A percentile compares a stretch with the other conserved stretches of the same genome.
Conservation (phyloP, 2,888 invertebrate species). For the Drosophila pullipes region DNA sequence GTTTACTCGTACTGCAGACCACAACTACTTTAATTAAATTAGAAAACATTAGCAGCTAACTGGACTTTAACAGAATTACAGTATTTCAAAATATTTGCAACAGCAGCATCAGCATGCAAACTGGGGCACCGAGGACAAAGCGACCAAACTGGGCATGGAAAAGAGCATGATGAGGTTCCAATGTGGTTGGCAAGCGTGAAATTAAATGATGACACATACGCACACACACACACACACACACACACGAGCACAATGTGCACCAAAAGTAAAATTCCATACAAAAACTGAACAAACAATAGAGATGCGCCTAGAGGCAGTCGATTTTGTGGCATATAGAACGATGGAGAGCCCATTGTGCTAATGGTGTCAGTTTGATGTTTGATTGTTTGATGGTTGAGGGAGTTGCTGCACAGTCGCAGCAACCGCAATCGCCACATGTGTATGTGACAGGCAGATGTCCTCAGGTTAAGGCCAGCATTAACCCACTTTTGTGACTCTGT, state of each 20-base stretch:
- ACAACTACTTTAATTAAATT: constrained; percentile 58
- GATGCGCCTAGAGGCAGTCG: not conserved
- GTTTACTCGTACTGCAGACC: constrained; percentile 31
- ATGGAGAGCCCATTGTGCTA: constrained; percentile 27
- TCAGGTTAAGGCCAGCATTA: constrained; percentile 8
- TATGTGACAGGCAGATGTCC: constrained; percentile 29
- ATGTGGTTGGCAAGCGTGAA: constrained; percentile 57
- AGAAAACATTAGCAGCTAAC: constrained; percentile 64
- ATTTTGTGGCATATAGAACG: not conserved
- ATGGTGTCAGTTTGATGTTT: constrained; percentile 7
- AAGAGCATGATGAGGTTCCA: not conserved
- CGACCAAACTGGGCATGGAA: not conserved
- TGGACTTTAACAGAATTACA: constrained; percentile 60
- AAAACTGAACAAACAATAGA: constrained; percentile 6
- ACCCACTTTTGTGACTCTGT: not conserved
- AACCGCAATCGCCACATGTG: constrained; percentile 46
- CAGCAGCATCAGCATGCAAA: constrained; percentile 23
- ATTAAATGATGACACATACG: constrained; percentile 47
- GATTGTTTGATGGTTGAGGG: constrained; percentile 14
- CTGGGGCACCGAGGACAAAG: not conserved
- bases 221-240: constrained; percentile 16
- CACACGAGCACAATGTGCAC: constrained; percentile 33
- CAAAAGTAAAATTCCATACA: constrained; percentile 14
- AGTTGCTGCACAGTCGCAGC: constrained; percentile 37
- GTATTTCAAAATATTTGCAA: constrained; percentile 48